Evolutionary conservation across 2,797 vertebrate genomes (phyloP), one percentile per base, ranked within the genome.

Genomic region (Tapirus indicus): DNA sequence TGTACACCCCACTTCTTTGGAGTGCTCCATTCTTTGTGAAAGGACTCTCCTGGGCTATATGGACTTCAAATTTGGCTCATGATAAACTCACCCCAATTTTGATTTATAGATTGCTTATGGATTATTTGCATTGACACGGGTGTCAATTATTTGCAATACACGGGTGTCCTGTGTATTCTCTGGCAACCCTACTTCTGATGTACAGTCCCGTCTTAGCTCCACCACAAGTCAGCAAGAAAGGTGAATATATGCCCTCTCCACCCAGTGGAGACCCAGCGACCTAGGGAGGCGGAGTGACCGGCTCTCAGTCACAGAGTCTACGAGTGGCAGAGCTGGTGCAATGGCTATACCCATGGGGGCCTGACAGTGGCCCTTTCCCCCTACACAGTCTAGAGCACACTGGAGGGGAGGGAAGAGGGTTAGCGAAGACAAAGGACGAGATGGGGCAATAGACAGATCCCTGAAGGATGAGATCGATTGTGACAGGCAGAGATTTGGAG

Each of bases 331-430:
- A 47, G 29, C 77, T 13, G 14, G 7, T 0, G n/a, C 2, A 52
- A 32, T 18, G 54, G 62, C 17, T 1, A 29, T 47, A 32, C 32
- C 6, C 29, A 14, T 38, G 17, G 78, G 35, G 6, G 25, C 20
- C 38, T 3, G 20, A 2, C 69, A 2, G 6, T 38, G 23, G 38
- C 69, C 23, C 56, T 18, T 18, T 25, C 49, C 41, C 2, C 11
- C 32, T 52, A 74, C 38, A 20, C 0, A 5, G 52, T 3, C 44
- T 56, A 4, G 17, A 0, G 4, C 2, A 12, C 1, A 1, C 38
- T 14, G 7, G 32, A 21, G n/a, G 21, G 14, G 32, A 2, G 4
- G 13, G 47, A 20, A 69, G 12, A 32, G 62, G 12, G 38, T n/a
- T 2, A 13, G 62, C 5, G 5, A 52, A 8, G 38, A 52, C 49